phyloP scores from a whole-genome alignment of 2,797 vertebrate genomes.

The Sphaeramia orbicularis region DNA sequence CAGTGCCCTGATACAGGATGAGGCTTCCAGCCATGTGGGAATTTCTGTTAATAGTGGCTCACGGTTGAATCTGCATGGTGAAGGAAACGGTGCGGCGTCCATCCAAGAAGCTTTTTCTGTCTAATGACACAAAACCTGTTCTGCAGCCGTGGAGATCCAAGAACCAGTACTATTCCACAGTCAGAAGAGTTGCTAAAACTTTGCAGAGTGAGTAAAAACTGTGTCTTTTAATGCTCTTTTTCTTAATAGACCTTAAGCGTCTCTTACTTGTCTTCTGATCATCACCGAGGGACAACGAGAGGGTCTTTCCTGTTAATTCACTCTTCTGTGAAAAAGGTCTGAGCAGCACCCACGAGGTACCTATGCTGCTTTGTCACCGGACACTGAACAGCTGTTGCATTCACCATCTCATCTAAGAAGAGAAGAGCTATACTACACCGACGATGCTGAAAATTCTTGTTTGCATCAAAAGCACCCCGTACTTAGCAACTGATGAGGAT shows the following conservation, averaged over 20 bases:
- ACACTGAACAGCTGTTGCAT: constrained; percentile 68
- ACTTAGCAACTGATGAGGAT: constrained; percentile 80
- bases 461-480: constrained; percentile 51
- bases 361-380: constrained; percentile 44
- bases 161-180: neutral
- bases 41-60: constrained; percentile 52
- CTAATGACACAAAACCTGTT: constrained; percentile 14
- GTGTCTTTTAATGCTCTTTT: neutral
- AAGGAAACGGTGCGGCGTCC: constrained; percentile 27
- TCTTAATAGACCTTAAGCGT: constrained; percentile 3
- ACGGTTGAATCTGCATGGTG: constrained; percentile 14
- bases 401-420: constrained; percentile 25
- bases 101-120: constrained; percentile 26
- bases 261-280: neutral
- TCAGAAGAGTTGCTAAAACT: constrained; percentile 53
- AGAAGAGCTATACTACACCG: constrained; percentile 3
- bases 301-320: constrained; percentile 44
- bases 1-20: constrained; percentile 57
- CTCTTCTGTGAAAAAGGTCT: constrained; percentile 36
- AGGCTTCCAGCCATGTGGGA: constrained; percentile 67
- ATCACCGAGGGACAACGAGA: constrained; percentile 20
- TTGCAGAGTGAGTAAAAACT: constrained; percentile 37
- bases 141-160: constrained; percentile 34
- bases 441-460: constrained; percentile 55
- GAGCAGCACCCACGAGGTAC: constrained; percentile 22